Base-by-base conservation (phyloP, 2,888 invertebrate genomes). In the Fragum whitleyi region DNA sequence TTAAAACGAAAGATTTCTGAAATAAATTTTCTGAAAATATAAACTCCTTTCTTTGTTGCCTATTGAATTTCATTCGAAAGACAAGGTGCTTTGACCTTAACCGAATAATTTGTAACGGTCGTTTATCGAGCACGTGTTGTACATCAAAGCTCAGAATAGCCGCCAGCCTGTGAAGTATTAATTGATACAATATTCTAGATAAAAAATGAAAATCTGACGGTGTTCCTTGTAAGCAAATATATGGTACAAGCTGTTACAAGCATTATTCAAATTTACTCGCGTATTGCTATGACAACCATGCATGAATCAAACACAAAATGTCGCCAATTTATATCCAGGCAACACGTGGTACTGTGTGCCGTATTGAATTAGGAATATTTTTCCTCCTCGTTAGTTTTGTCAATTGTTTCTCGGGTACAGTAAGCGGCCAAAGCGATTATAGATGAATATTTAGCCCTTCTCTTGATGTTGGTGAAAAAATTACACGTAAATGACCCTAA, bases 231-330 rank as follows among this genome's bases (percentile, higher is more conserved):
- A 36, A 36, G 32, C 32, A 36, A 36, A 36, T 36, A 36, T 65
- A 23, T 26, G 1, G 39, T 36, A 42, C 65, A 65, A 26, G 36
- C 65, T 65, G 65, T 65, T 39, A 65, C 65, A 21, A 65, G 9
- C 39, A 23, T 39, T 65, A 65, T 65, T 65, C 65, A 65, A 65
- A 65, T 65, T 65, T 39, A 65, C 42, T 39, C 65, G 21, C 65
- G 65, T 42, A 42, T 65, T 65, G 26, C 65, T 36, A 65, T 65
- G 65, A 42, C 11, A 65, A 65, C 42, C 26, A 39, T 39, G 65
- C 11, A 65, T 42, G 65, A 26, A 65, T 65, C 65, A 65, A 65
- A 65, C 19, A 42, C 42, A 65, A 65, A 65, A 65, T 65, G 65
- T 65, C 65, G 42, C 65, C 36, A 2, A 11, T n/a, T 29, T 23